phyloP scores from a whole-genome alignment of 2,888 invertebrate genomes.

The Deroplatys truncata region DNA sequence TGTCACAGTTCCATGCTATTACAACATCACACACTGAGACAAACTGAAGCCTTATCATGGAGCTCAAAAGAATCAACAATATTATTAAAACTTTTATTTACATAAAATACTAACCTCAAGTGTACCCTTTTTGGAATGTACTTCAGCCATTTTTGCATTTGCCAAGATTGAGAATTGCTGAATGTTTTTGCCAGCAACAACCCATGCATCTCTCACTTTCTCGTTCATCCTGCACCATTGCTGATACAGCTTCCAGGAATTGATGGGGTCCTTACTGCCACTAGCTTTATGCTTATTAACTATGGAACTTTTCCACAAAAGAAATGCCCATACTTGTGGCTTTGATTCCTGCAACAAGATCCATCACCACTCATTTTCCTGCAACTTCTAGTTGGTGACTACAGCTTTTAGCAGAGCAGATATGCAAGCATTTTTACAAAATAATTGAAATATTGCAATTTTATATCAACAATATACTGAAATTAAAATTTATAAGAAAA shows the following conservation, averaged over 20 bases:
- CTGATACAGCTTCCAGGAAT: constrained; percentile 78
- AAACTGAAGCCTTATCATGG: no score
- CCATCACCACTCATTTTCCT: no score
- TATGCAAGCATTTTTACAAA: no score
- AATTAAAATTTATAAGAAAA: no score
- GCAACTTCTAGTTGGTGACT: no score
- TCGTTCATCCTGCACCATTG: constrained; percentile 79
- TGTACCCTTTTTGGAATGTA: constrained; percentile 1
- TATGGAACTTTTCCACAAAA: constrained; percentile 69
- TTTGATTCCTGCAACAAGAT: constrained; percentile 62
- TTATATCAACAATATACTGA: no score
- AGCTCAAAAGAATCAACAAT: no score
- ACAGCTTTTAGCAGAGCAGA: no score
- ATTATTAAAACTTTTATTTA: no score
- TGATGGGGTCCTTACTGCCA: constrained; percentile 41
- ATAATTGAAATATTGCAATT: no score
- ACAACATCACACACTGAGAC: no score
- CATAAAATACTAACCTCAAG: background rate
- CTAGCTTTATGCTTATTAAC: constrained; percentile 42
- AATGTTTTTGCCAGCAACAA: constrained; percentile 72
- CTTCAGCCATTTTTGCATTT: constrained; percentile 55
- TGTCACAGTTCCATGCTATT: no score
- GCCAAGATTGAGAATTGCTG: constrained; percentile 65
- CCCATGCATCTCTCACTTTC: constrained; percentile 70
- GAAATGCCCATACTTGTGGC: constrained; percentile 81